phyloP scores from a whole-genome alignment of 35 echinoderm and acorn worm species.

The Patiria miniata region DNA sequence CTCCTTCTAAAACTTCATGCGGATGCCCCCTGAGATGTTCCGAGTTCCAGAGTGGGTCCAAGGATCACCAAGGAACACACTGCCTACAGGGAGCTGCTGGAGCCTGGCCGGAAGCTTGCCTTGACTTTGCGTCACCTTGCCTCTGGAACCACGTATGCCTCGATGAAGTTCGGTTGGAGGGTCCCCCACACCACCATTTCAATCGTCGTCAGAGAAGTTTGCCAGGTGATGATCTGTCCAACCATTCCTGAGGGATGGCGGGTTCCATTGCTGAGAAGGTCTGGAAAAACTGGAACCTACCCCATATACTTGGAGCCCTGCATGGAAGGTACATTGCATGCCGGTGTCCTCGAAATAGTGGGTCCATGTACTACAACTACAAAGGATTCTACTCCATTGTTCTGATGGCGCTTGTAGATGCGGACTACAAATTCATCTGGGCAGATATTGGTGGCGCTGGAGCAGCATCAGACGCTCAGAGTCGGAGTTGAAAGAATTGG shows the following conservation, averaged over 20 bases:
- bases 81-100: constrained; percentile 32
- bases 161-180: constrained; percentile 45
- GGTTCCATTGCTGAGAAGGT: constrained; percentile 38
- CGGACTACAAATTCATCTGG: constrained; percentile 55
- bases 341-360: constrained; percentile 51
- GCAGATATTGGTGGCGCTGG: constrained; percentile 25
- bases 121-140: too few species aligned
- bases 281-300: constrained; percentile 65
- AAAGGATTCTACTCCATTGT: constrained; percentile 64
- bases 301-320: constrained; percentile 56
- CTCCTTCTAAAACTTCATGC: too few species aligned
- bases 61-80: constrained; percentile 64
- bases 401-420: constrained; percentile 37
- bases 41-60: constrained; percentile 42
- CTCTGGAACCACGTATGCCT: constrained; percentile 29
- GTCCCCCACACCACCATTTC: constrained; percentile 46
- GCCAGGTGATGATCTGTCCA: constrained; percentile 42
- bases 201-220: constrained; percentile 56
- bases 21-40: constrained; percentile 47
- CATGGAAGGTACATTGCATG: constrained; percentile 68
- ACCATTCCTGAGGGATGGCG: constrained; percentile 23
- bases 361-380: constrained; percentile 62
- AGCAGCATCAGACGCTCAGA: constrained; percentile 28
- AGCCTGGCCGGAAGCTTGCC: too few species aligned
- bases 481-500: constrained; percentile 41